Conservation (phyloP, 1,140 invertebrate species). For the Pinna nobilis region DNA sequence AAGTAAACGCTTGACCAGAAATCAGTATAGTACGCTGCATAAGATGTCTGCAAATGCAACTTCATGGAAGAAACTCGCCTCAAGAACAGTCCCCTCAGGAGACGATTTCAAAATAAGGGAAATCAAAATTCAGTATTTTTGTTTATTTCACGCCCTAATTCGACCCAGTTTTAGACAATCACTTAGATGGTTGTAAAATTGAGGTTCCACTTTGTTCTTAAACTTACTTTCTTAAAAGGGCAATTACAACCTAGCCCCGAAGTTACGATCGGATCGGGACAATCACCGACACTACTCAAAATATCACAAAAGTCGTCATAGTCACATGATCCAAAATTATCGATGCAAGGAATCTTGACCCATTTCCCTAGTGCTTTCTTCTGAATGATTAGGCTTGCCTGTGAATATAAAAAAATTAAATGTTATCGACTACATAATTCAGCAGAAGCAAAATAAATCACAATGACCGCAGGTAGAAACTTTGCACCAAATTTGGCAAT, state of each 20-base stretch:
- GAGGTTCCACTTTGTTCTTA: too few species aligned
- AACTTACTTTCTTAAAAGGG: conserved; percentile 57
- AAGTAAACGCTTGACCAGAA: too few species aligned
- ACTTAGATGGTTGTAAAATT: not conserved
- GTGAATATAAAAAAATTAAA: too few species aligned
- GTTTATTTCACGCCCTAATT: too few species aligned
- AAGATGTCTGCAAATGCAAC: too few species aligned
- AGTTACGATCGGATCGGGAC: conserved; percentile 51
- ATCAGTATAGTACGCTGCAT: too few species aligned
- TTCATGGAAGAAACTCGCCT: too few species aligned
- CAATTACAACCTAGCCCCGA: conserved; percentile 60
- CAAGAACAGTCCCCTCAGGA: not conserved
- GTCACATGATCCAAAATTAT: conserved; percentile 56
- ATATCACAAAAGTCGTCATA: conserved; percentile 57
- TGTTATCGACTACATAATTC: not conserved
- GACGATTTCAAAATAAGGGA: too few species aligned
- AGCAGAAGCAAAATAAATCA: not conserved
- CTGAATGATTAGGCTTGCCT: conserved; percentile 47
- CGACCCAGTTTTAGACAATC: not conserved
- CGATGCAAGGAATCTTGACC: conserved; percentile 60
- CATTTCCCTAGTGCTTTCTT: conserved; percentile 47
- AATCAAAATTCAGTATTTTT: too few species aligned
- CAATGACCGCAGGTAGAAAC: too few species aligned
- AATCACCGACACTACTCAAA: conserved; percentile 36
- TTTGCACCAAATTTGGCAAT: too few species aligned